These are phyloP conservation scores for Doris montereyensis DNA, from an alignment of 2,888 invertebrate genomes.

Conservation along the genomic window DNA sequence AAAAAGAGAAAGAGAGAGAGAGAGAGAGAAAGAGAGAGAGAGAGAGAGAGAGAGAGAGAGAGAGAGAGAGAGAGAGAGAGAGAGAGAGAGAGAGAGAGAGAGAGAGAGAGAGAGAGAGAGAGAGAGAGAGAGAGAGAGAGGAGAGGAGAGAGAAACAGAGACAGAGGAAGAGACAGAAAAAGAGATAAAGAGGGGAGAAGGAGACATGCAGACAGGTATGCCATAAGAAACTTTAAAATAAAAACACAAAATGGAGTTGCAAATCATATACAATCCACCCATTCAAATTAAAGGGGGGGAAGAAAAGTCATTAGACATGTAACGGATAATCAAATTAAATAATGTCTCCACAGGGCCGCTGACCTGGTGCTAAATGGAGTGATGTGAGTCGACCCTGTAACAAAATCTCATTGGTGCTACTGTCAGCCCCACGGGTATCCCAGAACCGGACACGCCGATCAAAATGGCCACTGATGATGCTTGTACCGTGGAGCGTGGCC, in stretches of 20 bases:
- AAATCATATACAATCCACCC: too few relatives aligned
- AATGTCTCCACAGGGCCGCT: too few relatives aligned
- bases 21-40: too few relatives aligned
- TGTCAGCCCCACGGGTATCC: conserved; percentile 86
- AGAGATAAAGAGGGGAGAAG: background rate
- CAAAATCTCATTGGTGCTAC: conserved; percentile 86
- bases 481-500: conserved; percentile 80
- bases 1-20: too few relatives aligned
- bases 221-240: background rate
- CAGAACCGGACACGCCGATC: conserved; percentile 96
- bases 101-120: conserved; percentile 28
- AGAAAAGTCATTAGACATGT: too few relatives aligned
- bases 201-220: background rate
- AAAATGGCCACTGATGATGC: conserved; percentile 96
- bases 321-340: too few relatives aligned
- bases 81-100: conserved; percentile 12
- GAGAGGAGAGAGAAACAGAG: too few relatives aligned
- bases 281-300: too few relatives aligned
- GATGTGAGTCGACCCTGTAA: conserved; percentile 96
- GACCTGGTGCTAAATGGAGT: conserved; percentile 92
- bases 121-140: conserved; percentile 21
- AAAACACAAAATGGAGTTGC: background rate
- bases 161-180: background rate
- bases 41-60: too few relatives aligned
- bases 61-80: conserved; percentile 11